Evolutionary conservation across 1,140 invertebrate genomes (phyloP).

Genomic region (Caenorhabditis inopinata): DNA sequence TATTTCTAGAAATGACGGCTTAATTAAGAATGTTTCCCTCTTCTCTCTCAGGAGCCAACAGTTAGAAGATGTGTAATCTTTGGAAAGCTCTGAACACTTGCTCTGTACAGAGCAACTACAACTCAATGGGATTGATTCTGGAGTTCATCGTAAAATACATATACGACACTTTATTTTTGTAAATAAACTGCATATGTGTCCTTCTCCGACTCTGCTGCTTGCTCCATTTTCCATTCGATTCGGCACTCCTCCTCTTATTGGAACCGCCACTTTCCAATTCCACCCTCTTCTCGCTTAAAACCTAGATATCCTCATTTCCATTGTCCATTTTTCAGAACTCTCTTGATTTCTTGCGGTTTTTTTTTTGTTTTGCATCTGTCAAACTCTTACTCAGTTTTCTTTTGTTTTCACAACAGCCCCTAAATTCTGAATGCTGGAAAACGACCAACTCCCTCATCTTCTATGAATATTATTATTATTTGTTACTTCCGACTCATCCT

Average conservation of each 20-base stretch:
- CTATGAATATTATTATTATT: no score
- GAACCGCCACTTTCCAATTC: conserved; percentile 25
- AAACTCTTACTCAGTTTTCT: conserved; percentile 25
- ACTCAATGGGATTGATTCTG: conserved; percentile 4
- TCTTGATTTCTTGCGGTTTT: background rate
- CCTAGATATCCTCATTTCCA: background rate
- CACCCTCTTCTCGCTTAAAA: background rate
- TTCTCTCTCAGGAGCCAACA: no score
- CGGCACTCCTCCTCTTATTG: conserved; percentile 13
- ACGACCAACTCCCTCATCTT: no score
- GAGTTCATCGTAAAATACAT: conserved; percentile 18
- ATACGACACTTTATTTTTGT: background rate
- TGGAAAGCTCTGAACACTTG: no score
- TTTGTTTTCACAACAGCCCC: background rate
- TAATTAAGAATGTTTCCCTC: no score
- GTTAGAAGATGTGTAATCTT: no score
- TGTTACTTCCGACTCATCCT: no score
- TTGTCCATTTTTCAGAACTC: background rate
- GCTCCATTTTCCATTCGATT: background rate
- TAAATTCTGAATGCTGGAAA: no score
- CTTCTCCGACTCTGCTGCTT: background rate
- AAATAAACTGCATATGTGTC: conserved; percentile 20
- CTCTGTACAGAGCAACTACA: no score
- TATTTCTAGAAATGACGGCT: no score
- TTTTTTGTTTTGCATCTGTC: conserved; percentile 23